A percentile compares a stretch with the other conserved stretches of the same genome.
Conservation (phyloP, 2,797 vertebrate species). For the Trachurus trachurus region DNA sequence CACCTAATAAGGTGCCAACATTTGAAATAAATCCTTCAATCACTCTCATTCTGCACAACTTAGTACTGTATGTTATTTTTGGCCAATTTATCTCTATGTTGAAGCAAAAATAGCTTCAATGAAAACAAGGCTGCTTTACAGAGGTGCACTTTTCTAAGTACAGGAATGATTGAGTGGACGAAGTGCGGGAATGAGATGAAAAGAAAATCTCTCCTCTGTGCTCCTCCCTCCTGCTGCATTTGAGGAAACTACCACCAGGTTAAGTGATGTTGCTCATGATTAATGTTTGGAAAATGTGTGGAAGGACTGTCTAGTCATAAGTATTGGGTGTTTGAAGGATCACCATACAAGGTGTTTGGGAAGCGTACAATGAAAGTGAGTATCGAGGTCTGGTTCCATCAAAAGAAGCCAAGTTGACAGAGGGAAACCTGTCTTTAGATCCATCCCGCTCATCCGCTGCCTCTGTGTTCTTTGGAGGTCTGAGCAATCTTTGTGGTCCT, state of each 20-base stretch:
- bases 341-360: constrained; percentile 13
- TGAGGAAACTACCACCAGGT: constrained; percentile 12
- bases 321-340: constrained; percentile 7
- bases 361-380: constrained; percentile 18
- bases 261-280: constrained; percentile 12
- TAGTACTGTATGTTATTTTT: neutral
- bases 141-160: neutral
- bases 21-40: neutral
- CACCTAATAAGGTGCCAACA: neutral
- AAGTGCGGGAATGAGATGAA: constrained; percentile 4
- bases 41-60: neutral
- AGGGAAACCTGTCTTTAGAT: constrained; percentile 62
- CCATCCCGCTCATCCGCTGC: constrained; percentile 61
- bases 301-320: neutral
- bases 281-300: neutral
- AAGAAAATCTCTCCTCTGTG: neutral
- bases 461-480: constrained; percentile 62
- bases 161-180: neutral
- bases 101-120: neutral
- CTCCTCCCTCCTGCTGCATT: neutral
- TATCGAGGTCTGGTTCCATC: constrained; percentile 41
- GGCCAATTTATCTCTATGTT: neutral
- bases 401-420: constrained; percentile 38
- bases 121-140: neutral
- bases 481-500: constrained; percentile 58